Evolutionary conservation across 2,113 vertebrate genomes (phyloP).

Genomic region (Lates calcarifer): DNA sequence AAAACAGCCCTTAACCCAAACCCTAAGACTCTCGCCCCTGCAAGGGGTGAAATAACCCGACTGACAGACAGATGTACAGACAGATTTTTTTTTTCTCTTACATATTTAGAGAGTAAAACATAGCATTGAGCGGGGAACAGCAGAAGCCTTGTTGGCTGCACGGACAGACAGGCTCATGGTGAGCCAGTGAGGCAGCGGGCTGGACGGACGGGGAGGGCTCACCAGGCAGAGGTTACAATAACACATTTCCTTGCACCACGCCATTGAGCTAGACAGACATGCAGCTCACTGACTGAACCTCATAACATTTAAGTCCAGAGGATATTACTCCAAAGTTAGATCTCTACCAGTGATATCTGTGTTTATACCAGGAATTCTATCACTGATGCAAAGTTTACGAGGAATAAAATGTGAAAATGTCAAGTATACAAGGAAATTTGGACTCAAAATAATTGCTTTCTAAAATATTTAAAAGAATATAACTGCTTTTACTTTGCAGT

Average conservation of each 20-base stretch:
- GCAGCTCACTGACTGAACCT: constrained; percentile 28
- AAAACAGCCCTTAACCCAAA: constrained; percentile 66
- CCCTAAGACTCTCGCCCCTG: constrained; percentile 41
- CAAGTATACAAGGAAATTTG: neutral
- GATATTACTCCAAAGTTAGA: neutral
- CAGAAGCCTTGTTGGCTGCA: constrained; percentile 79
- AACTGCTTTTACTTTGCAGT: neutral
- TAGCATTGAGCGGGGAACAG: constrained; percentile 76
- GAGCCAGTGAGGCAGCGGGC: constrained; percentile 70
- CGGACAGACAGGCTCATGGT: constrained; percentile 69
- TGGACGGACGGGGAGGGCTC: constrained; percentile 59
- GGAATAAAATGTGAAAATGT: neutral
- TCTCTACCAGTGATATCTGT: neutral
- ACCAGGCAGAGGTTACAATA: constrained; percentile 75
- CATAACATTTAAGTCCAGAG: neutral
- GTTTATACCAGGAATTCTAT: neutral
- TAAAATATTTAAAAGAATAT: neutral
- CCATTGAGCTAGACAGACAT: constrained; percentile 47
- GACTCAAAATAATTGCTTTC: neutral
- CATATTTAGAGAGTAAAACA: constrained; percentile 80
- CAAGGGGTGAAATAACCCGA: constrained; percentile 62
- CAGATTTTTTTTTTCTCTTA: constrained; percentile 54
- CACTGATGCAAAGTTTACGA: neutral
- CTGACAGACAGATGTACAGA: constrained; percentile 76
- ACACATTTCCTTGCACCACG: constrained; percentile 65